Conservation (phyloP, 2,888 invertebrate genomes). For the Parnassius smintheus region DNA sequence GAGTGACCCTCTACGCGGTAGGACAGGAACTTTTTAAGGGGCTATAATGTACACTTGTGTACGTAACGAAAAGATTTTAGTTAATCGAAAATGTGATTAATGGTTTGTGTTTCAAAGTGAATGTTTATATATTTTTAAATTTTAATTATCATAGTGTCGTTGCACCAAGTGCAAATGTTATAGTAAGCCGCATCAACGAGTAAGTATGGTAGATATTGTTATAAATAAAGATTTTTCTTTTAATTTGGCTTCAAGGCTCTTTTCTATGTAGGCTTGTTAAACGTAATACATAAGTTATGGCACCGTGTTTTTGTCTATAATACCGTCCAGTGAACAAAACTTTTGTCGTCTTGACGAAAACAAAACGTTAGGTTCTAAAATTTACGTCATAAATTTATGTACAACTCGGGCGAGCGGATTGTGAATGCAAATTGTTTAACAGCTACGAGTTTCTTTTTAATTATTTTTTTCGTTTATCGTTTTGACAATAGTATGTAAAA, state of each 20-base stretch:
- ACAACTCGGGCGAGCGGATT: conserved; percentile 8
- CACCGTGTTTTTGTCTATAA: conserved; percentile 65
- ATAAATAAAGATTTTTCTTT: conserved; percentile 48
- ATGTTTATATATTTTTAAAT: conserved; percentile 52
- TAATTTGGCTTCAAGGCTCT: conserved; percentile 50
- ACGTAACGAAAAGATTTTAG: conserved; percentile 38
- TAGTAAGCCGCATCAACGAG: conserved; percentile 66
- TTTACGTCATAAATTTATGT: conserved; percentile 7
- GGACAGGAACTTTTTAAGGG: background rate
- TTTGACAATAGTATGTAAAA: conserved; percentile 35
- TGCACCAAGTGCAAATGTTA: conserved; percentile 73
- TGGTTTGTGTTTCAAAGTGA: conserved; percentile 60
- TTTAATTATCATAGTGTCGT: conserved; percentile 53
- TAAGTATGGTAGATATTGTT: conserved; percentile 45
- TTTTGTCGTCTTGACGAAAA: conserved; percentile 14
- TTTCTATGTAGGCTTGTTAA: conserved; percentile 44
- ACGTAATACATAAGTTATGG: conserved; percentile 47
- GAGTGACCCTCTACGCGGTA: conserved; percentile 1
- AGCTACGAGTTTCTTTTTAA: background rate
- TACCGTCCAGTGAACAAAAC: conserved; percentile 73
- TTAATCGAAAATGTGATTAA: conserved; percentile 62
- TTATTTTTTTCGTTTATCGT: conserved; percentile 16
- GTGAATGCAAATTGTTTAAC: conserved; percentile 13
- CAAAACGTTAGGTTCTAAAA: conserved; percentile 1
- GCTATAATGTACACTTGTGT: conserved; percentile 26